phyloP scores from a whole-genome alignment of 2,113 vertebrate species.

The Harpagus bidentatus region DNA sequence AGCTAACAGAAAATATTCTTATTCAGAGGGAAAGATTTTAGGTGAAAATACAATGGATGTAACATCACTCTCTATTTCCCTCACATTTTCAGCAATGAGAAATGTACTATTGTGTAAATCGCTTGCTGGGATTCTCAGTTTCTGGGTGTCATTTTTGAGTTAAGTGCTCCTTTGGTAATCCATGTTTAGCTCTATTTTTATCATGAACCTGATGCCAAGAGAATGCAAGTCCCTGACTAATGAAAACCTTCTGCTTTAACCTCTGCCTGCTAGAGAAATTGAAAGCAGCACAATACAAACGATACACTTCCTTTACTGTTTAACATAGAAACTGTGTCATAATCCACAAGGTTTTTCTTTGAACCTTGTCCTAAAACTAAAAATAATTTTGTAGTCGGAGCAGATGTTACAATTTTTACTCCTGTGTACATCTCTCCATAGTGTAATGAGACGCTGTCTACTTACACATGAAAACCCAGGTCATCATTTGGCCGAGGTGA shows the following conservation, averaged over 20 bases:
- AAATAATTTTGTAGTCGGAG: neutral
- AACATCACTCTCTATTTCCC: neutral
- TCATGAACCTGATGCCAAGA: neutral
- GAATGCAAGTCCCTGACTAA: neutral
- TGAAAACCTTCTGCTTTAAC: neutral
- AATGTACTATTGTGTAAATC: neutral
- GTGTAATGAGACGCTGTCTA: neutral
- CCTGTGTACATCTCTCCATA: neutral
- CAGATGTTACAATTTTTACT: fast-evolving
- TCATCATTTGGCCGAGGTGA: too few relatives aligned
- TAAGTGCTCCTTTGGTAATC: neutral
- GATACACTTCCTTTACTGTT: neutral
- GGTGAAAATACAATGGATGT: neutral
- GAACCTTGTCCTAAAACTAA: neutral
- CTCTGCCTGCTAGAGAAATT: neutral
- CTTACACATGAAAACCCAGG: neutral
- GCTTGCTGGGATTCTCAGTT: neutral
- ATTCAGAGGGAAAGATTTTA: neutral
- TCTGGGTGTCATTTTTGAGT: neutral
- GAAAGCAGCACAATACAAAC: neutral
- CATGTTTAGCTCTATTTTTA: neutral
- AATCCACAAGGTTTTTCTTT: neutral
- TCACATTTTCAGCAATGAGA: neutral
- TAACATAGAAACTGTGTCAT: neutral
- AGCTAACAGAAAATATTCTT: neutral